phyloP scores from a whole-genome alignment of 2,797 vertebrate species.

The Cephalopachus bancanus region DNA sequence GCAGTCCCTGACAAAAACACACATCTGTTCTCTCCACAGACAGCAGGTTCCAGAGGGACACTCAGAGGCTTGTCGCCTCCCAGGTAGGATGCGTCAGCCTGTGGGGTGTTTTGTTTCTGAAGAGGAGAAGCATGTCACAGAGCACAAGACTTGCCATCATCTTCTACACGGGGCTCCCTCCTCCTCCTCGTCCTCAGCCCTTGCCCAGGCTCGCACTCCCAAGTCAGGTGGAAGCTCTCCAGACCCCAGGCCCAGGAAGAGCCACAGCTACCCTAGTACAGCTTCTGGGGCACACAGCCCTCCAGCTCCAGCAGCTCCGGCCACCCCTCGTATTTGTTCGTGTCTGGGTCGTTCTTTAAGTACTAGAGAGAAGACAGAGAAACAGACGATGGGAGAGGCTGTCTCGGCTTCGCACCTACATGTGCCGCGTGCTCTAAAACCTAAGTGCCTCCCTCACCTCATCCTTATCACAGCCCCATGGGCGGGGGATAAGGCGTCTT shows the following conservation, averaged over 20 bases:
- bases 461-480: background rate
- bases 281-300: slow-evolving; percentile 92
- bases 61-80: background rate
- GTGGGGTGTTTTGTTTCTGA: background rate
- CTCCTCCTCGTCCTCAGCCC: background rate
- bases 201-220: background rate
- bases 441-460: background rate
- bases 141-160: fast-evolving
- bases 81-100: background rate
- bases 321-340: slow-evolving; percentile 93
- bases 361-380: slow-evolving; percentile 85
- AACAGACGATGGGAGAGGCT: background rate
- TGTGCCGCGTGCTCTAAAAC: background rate
- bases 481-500: fast-evolving
- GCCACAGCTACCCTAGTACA: slow-evolving; percentile 68
- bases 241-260: background rate
- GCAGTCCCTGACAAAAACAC: background rate
- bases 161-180: fast-evolving
- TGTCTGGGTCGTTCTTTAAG: slow-evolving; percentile 87
- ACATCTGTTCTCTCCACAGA: background rate
- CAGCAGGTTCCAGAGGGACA: background rate
- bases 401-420: background rate
- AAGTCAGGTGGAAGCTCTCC: background rate
- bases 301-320: slow-evolving; percentile 91
- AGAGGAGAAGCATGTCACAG: background rate